A percentile compares a stretch with the other conserved stretches of the same genome.
Conservation (phyloP, 2,888 invertebrate species). For the Emmelina monodactyla region DNA sequence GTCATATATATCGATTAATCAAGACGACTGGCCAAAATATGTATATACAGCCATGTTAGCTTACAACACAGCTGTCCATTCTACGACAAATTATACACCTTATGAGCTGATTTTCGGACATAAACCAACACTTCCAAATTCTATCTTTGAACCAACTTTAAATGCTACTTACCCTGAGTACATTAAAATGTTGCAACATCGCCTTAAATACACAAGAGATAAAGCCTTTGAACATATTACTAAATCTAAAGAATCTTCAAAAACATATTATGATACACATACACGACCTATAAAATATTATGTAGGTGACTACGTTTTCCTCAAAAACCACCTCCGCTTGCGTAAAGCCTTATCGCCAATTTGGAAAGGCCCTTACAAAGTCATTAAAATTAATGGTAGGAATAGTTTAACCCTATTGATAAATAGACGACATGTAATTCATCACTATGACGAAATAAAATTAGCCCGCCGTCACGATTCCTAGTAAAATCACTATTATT, state of each 20-base stretch:
- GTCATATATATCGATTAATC: constrained; percentile 15
- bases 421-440: constrained; percentile 14
- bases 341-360: constrained; percentile 17
- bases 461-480: no score
- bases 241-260: constrained; percentile 21
- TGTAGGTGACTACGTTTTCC: constrained; percentile 14
- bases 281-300: constrained; percentile 10
- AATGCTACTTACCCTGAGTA: constrained; percentile 18
- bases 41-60: constrained; percentile 22
- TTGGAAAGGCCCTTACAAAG: constrained; percentile 21
- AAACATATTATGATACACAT: constrained; percentile 17
- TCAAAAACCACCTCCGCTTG: constrained; percentile 16
- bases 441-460: constrained; percentile 16
- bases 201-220: constrained; percentile 17
- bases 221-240: constrained; percentile 19
- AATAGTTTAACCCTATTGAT: constrained; percentile 16
- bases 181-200: constrained; percentile 18
- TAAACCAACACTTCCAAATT: constrained; percentile 16
- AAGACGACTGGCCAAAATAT: constrained; percentile 23
- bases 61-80: constrained; percentile 22
- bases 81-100: constrained; percentile 22
- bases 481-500: no score
- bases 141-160: neutral
- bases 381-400: constrained; percentile 17
- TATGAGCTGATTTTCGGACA: constrained; percentile 24